Conservation (phyloP, 1,140 invertebrate species). For the Bombus huntii region DNA sequence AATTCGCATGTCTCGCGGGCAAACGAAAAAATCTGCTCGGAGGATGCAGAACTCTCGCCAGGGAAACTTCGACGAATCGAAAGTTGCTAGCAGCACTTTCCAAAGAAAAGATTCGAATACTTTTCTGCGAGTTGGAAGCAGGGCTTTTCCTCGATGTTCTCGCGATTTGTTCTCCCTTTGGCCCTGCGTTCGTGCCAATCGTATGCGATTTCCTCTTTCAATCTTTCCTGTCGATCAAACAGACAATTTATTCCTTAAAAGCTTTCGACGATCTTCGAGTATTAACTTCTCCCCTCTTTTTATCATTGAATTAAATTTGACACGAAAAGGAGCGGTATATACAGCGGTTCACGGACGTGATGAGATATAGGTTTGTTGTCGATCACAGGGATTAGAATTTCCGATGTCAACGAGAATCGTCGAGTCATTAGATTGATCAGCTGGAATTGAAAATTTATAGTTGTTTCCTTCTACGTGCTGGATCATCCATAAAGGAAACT, state of each 20-base stretch:
- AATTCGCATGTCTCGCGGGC: neutral
- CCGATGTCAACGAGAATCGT: too few relatives aligned
- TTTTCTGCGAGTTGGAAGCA: neutral
- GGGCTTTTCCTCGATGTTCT: neutral
- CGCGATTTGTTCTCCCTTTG: constrained; percentile 15
- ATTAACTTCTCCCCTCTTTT: neutral
- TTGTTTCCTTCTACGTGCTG: too few relatives aligned
- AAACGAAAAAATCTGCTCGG: constrained; percentile 3
- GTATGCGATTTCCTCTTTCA: neutral
- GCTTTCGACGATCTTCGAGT: neutral
- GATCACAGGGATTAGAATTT: too few relatives aligned
- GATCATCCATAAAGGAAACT: too few relatives aligned
- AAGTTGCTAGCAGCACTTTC: neutral
- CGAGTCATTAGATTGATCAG: too few relatives aligned
- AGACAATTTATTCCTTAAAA: neutral
- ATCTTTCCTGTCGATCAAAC: constrained; percentile 7
- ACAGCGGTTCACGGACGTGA: too few relatives aligned
- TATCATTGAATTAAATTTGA: neutral
- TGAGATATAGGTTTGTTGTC: too few relatives aligned
- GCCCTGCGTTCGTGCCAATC: neutral
- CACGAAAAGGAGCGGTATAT: neutral
- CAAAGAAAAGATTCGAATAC: constrained; percentile 4
- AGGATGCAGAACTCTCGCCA: constrained; percentile 18
- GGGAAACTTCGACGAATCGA: constrained; percentile 19
- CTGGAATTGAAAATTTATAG: too few relatives aligned